Base-by-base conservation (phyloP, 1,140 invertebrate species). In the Mesaphorura yosii region DNA sequence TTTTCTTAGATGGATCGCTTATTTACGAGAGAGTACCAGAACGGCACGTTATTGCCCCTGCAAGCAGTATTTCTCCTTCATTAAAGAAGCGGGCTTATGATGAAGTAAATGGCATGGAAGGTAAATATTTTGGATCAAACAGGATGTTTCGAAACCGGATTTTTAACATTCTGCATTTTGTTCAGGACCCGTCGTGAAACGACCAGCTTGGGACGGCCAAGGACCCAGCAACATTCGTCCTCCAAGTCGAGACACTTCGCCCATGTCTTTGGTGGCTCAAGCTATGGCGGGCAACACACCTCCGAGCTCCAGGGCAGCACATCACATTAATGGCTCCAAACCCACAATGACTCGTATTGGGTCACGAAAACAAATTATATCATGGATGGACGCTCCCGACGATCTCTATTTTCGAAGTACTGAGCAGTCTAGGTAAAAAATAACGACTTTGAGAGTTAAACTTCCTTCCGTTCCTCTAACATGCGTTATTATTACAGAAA, bases 311-410 rank as follows among this genome's bases (percentile, higher is more conserved):
- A n/a, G n/a, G n/a, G n/a, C n/a, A n/a, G n/a, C n/a, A n/a, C n/a
- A 65, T 51, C 70, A 70, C 49, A 55, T 74, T 48, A 76, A 77
- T 67, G 75, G 84, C 40, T 69, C 67, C 28, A 61, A 62, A 47
- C 69, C 71, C 23, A 73, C 76, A 15, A 79, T 78, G 73, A 80
- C 74, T 42, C 73, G 76, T 57, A 73, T 79, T 59, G 77, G 77
- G 48, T 71, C 67, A 5, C 77, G 86, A 15, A 88, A 90, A 65
- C 88, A 90, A 73, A 86, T 92, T 41, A 90, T 95, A 65, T 93
- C 88, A 65, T 95, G 89, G 90, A 90, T 93, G 81, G 91, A 96
- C 73, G 91, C 91, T 41, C 91, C 91, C 3, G 91, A 96, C 71
- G 91, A 97, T 73, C 83, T 95, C 47, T 96, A 92, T 71, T 96